Base-by-base conservation (phyloP, 2,113 vertebrate genomes). In the Elanus axillaris region DNA sequence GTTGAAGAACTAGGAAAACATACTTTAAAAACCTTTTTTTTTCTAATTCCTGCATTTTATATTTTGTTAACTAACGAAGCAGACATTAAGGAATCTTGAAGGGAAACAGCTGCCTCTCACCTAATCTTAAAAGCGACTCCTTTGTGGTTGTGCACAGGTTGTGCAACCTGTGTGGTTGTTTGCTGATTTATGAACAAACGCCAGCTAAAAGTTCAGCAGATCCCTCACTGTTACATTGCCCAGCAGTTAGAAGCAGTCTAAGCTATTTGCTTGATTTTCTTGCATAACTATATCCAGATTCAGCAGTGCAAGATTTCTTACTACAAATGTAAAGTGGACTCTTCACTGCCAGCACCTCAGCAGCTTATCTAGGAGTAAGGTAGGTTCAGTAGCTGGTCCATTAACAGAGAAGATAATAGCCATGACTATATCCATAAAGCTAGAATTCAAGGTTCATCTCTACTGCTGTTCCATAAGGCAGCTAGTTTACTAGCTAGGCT, bases 51-150 rank as follows among this genome's bases (percentile, higher is more conserved):
- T 66, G 17, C 16, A 29, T 56, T 48, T 17, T 12, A 8, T 53
- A 36, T 66, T 81, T 85, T 74, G 9, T 48, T 38, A 1, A 14
- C 4, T 0, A 0, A n/a, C n/a, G 74, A 38, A 78, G 5, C 60
- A 81, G 60, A 58, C 5, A 36, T 42, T 45, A 36, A 78, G 38
- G 25, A 66, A 69, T 38, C 14, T 42, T 27, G 29, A 90, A 90
- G 9, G 6, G 27, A 21, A 91, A 52, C 7, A 47, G 25, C 29
- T 34, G 20, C 45, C 27, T 56, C 11, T 60, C 22, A 50, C 16
- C 5, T 50, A 0, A 18, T 87, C 86, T 89, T 77, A 64, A 55
- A 88, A 69, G n/a, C 59, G 68, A 42, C 5, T 62, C 42, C 6
- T 53, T 53, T 53, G 12, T 36, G 14, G 7, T 7, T 63, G 13